Conservation (phyloP, 2,113 vertebrate species). For the Tragelaphus scriptus region DNA sequence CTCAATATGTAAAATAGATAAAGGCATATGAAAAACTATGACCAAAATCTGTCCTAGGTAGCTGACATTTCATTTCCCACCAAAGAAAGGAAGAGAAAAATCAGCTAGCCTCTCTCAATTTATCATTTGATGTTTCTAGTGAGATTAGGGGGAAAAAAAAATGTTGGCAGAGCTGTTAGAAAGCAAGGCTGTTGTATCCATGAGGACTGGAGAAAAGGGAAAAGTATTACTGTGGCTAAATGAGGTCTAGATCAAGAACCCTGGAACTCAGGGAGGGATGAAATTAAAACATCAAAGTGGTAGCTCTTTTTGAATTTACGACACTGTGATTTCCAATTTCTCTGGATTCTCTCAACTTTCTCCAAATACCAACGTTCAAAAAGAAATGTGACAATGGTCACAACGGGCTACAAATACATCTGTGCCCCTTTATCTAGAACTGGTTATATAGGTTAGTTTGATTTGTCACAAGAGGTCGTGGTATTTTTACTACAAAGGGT, state of each 20-base stretch:
- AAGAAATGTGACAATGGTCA: background rate
- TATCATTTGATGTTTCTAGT: background rate
- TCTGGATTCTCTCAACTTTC: background rate
- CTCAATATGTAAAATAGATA: background rate
- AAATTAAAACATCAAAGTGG: background rate
- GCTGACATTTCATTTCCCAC: background rate
- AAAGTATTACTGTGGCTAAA: background rate
- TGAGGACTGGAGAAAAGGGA: background rate
- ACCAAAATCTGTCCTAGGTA: background rate
- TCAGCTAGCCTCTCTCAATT: background rate
- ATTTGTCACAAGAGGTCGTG: background rate
- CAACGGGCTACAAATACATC: background rate
- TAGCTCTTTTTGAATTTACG: background rate
- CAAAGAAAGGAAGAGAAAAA: background rate
- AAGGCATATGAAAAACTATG: background rate
- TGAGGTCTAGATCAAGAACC: background rate
- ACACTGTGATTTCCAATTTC: background rate
- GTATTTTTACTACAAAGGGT: conserved; percentile 34
- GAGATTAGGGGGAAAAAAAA: background rate
- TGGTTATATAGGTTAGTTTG: background rate
- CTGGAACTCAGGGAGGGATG: background rate
- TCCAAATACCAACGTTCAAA: conserved; percentile 5
- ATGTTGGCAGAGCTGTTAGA: background rate
- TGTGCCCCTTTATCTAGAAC: conserved; percentile 8
- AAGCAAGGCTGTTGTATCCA: background rate